These are phyloP conservation scores for Fulmarus glacialis DNA, from an alignment of 2,113 vertebrate species.

Conservation along the genomic window DNA sequence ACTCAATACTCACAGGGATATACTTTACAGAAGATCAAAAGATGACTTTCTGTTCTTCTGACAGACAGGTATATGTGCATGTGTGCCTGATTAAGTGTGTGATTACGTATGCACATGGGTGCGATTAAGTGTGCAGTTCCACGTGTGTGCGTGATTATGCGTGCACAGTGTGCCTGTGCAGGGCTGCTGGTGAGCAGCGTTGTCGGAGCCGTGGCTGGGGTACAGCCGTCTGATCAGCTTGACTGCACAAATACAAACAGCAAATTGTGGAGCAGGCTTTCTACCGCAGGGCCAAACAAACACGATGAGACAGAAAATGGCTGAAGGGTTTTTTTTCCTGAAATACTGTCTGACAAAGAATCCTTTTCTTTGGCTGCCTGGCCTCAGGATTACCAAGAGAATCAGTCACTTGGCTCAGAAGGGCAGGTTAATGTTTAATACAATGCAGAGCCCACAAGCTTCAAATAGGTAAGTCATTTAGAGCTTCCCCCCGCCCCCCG, in stretches of 20 bases:
- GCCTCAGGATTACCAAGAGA: slow-evolving; percentile 11
- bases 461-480: slow-evolving; percentile 26
- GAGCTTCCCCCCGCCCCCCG: fast-evolving
- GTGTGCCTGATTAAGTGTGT: background rate
- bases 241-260: slow-evolving; percentile 59
- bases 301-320: slow-evolving; percentile 8
- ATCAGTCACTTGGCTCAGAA: background rate
- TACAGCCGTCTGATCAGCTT: background rate
- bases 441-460: slow-evolving; percentile 6
- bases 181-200: background rate
- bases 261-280: slow-evolving; percentile 1
- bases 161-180: background rate
- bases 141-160: fast-evolving
- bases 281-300: slow-evolving; percentile 27
- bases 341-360: slow-evolving; percentile 32
- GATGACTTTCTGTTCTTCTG: background rate
- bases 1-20: no score
- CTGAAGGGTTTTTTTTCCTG: slow-evolving; percentile 9
- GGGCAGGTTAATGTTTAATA: slow-evolving; percentile 63
- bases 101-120: fast-evolving
- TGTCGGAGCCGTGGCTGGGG: fast-evolving
- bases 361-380: slow-evolving; percentile 12
- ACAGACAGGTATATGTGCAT: fast-evolving
- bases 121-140: fast-evolving
- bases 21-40: background rate